Evolutionary conservation across 2,797 vertebrate species (phyloP).

Genomic region (Varecia variegata): DNA sequence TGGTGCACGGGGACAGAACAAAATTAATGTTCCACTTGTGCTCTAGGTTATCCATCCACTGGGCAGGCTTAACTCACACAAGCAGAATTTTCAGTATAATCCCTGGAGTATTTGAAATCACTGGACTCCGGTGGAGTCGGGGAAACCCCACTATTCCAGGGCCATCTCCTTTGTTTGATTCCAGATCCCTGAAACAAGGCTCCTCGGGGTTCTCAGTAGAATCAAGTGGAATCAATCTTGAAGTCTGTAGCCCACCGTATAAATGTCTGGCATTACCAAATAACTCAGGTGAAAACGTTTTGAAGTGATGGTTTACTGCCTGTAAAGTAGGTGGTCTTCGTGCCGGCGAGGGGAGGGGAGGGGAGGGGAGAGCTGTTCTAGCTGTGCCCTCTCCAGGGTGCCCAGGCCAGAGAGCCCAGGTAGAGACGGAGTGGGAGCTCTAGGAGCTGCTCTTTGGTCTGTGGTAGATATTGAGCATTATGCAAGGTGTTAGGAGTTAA

Average conservation of each 20-base stretch:
- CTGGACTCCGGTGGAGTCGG: neutral
- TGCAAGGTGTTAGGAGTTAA: neutral
- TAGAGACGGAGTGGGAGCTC: accelerated
- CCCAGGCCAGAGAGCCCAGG: accelerated
- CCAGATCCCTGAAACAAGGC: neutral
- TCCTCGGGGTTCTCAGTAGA: neutral
- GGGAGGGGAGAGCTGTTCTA: neutral
- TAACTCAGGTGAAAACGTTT: neutral
- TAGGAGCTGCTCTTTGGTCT: accelerated
- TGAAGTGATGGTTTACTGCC: neutral
- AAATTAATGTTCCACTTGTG: neutral
- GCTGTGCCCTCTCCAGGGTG: neutral
- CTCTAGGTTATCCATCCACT: neutral
- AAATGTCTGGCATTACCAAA: neutral
- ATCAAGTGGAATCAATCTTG: neutral
- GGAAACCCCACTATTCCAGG: neutral
- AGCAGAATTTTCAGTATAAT: neutral
- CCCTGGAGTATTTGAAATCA: neutral
- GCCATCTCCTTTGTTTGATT: neutral
- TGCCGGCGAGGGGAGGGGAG: accelerated
- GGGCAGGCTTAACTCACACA: neutral
- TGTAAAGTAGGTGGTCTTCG: neutral
- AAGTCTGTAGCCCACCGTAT: neutral
- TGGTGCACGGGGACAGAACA: neutral
- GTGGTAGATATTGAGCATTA: neutral